Evolutionary conservation across 2,888 invertebrate genomes (phyloP).

Genomic region (Macrophya annulata): DNA sequence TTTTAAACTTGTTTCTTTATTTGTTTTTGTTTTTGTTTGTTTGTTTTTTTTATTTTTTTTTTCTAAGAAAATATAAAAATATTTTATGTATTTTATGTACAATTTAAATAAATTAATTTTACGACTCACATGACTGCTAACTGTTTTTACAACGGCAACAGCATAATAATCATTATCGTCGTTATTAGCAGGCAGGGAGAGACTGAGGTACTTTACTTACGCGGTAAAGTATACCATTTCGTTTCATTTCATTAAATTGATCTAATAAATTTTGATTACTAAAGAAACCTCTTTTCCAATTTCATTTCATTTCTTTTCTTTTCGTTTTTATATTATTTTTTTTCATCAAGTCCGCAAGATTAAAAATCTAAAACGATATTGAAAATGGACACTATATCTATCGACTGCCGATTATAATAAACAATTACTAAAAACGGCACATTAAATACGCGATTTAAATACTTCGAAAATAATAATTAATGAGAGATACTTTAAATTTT

Average conservation of each 20-base stretch:
- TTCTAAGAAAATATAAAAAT: constrained; percentile 77
- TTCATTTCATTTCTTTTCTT: too few species aligned
- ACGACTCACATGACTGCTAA: constrained; percentile 51
- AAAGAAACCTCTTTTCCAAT: not conserved
- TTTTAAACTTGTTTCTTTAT: not conserved
- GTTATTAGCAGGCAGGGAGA: not conserved
- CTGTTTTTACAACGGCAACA: not conserved
- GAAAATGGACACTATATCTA: too few species aligned
- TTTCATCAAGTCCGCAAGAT: not conserved
- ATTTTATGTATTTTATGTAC: constrained; percentile 69
- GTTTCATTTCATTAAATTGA: not conserved
- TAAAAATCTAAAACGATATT: too few species aligned
- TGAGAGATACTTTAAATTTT: too few species aligned
- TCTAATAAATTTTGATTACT: not conserved
- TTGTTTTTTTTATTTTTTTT: constrained; percentile 62
- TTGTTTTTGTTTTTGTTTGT: constrained; percentile 55
- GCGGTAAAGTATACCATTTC: not conserved
- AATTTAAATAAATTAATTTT: constrained; percentile 76
- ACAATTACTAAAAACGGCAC: too few species aligned
- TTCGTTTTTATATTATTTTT: constrained; percentile 10
- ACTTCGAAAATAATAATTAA: too few species aligned
- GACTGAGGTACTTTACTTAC: too few species aligned
- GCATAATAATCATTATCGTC: not conserved
- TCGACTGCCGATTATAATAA: too few species aligned
- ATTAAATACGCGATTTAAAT: too few species aligned